phyloP scores from a whole-genome alignment of 2,113 vertebrate genomes.

The Epinephelus moara region DNA sequence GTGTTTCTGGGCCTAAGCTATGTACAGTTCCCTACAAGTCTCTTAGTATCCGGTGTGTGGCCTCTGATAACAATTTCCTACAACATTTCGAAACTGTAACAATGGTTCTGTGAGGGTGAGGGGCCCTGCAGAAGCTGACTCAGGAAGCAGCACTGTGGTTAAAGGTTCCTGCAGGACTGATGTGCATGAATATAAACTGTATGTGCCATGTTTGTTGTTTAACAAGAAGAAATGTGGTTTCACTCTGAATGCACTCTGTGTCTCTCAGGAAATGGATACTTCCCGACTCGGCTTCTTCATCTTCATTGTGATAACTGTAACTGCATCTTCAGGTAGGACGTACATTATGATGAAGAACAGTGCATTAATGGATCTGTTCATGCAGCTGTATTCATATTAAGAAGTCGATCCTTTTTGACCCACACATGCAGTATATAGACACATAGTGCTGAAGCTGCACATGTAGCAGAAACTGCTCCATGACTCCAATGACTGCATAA shows the following conservation, averaged over 20 bases:
- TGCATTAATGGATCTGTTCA: neutral
- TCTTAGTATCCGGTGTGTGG: too few relatives aligned
- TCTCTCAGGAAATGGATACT: slow-evolving; percentile 53
- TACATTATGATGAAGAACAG: neutral
- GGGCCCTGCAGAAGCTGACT: neutral
- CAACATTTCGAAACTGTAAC: neutral
- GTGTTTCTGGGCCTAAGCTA: too few relatives aligned
- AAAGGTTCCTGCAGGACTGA: neutral
- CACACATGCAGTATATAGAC: neutral
- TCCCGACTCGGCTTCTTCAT: slow-evolving; percentile 17
- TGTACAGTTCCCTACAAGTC: too few relatives aligned
- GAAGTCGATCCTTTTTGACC: neutral
- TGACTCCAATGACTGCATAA: too few relatives aligned
- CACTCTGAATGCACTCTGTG: neutral
- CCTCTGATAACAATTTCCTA: too few relatives aligned
- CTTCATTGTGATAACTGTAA: neutral
- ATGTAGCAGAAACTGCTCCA: neutral
- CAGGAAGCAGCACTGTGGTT: neutral
- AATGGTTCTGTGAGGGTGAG: neutral
- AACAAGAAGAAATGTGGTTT: neutral
- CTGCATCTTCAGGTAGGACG: slow-evolving; percentile 42
- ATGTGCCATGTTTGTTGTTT: neutral
- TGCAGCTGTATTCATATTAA: neutral
- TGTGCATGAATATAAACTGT: neutral
- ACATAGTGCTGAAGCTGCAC: neutral